These are phyloP conservation scores for Ploceus nigricollis DNA, from an alignment of 2,113 vertebrate species.

Conservation along the genomic window DNA sequence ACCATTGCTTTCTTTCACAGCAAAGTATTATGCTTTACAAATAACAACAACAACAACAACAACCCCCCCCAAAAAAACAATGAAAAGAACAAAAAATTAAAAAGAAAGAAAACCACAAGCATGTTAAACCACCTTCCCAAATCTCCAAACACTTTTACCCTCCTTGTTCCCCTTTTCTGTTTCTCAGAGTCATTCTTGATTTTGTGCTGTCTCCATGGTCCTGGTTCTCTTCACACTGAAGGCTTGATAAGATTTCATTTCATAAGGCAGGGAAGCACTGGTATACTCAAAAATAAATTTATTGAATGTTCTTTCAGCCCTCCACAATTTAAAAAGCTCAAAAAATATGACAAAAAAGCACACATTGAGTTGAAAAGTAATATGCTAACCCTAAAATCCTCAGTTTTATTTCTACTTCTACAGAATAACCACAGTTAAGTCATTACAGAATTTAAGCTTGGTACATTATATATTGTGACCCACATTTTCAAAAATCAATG, in stretches of 20 bases:
- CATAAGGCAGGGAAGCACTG: not conserved
- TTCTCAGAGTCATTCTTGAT: not conserved
- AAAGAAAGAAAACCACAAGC: not conserved
- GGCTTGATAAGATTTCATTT: not conserved
- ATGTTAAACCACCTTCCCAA: not conserved
- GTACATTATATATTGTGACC: not conserved
- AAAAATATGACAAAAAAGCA: not conserved
- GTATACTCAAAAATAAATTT: not conserved
- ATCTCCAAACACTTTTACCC: not conserved
- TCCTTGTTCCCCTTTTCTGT: not conserved
- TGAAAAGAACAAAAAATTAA: accelerated
- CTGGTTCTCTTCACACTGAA: not conserved
- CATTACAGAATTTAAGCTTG: not conserved
- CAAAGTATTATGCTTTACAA: not conserved
- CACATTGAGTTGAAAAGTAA: not conserved
- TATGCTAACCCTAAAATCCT: not conserved
- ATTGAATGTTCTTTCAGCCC: not conserved
- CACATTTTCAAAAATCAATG: not conserved
- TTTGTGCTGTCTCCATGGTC: not conserved
- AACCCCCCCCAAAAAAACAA: too few species aligned
- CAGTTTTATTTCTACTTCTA: not conserved
- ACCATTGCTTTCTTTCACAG: not conserved
- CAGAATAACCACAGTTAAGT: not conserved
- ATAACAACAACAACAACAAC: not conserved
- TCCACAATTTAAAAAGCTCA: not conserved